Percentiles rank a stretch among this genome's conserved stretches.
These are phyloP conservation scores for Montipora sp. DNA, from an alignment of 64 coral and sea anemone species.

Conservation along the genomic window DNA sequence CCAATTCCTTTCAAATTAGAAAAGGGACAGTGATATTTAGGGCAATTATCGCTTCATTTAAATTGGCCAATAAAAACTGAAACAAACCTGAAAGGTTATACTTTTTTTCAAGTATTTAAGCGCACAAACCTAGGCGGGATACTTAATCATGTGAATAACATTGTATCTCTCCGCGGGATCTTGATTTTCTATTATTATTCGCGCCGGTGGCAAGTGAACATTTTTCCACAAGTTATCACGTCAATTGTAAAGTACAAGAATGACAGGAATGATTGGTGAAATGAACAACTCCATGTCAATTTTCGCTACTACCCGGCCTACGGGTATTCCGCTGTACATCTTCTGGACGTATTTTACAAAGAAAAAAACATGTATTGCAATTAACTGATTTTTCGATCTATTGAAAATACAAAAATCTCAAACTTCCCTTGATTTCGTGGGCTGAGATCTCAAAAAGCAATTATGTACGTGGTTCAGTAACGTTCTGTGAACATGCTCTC, in stretches of 20 bases:
- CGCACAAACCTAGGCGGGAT: background rate
- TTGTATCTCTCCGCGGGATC: slow-evolving; percentile 28
- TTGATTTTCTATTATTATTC: background rate
- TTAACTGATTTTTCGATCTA: background rate
- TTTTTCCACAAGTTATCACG: background rate
- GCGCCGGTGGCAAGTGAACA: background rate
- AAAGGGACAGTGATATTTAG: background rate
- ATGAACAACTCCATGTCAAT: background rate
- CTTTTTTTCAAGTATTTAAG: background rate
- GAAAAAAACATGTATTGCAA: background rate
- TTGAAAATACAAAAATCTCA: background rate
- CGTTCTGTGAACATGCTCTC: background rate
- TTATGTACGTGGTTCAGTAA: background rate
- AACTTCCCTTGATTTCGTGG: background rate
- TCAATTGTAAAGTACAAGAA: background rate
- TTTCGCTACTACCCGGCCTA: background rate
- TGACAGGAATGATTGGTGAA: background rate
- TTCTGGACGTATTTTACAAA: background rate
- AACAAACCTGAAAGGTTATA: background rate
- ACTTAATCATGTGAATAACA: background rate
- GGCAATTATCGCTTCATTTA: slow-evolving; percentile 6
- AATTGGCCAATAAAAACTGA: slow-evolving; percentile 24
- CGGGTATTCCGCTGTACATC: background rate
- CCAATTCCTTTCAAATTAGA: slow-evolving; percentile 8
- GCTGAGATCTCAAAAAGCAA: background rate